phyloP scores from a whole-genome alignment of 2,113 vertebrate species.

The Porphyrio hochstetteri region DNA sequence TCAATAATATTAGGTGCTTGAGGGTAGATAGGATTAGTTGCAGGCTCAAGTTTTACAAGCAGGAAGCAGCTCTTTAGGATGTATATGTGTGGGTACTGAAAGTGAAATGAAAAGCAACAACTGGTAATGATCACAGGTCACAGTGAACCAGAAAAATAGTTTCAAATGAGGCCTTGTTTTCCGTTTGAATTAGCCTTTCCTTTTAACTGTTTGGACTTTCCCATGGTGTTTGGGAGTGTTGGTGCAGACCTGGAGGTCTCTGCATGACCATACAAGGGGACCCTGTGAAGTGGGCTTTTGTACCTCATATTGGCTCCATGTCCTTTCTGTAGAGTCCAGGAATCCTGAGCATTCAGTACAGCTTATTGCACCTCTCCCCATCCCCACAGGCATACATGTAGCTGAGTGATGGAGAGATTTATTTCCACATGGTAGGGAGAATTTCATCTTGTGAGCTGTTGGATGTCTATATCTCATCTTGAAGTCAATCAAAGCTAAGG shows the following conservation, averaged over 20 bases:
- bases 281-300: neutral
- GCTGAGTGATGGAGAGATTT: neutral
- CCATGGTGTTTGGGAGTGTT: neutral
- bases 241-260: neutral
- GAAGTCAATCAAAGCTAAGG: neutral
- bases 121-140: neutral
- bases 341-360: neutral
- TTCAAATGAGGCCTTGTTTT: neutral
- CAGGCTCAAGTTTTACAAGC: neutral
- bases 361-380: neutral
- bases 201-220: neutral
- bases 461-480: neutral
- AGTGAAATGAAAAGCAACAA: neutral
- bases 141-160: neutral
- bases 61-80: neutral
- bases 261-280: neutral
- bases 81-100: neutral
- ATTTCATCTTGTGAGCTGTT: neutral
- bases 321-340: neutral
- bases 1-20: neutral
- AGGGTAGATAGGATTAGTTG: neutral
- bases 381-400: neutral
- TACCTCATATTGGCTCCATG: neutral
- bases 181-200: neutral
- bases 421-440: neutral